Evolutionary conservation across 2,113 vertebrate species (phyloP), one percentile per base, ranked within the genome.

Genomic region (Alethe castanea): DNA sequence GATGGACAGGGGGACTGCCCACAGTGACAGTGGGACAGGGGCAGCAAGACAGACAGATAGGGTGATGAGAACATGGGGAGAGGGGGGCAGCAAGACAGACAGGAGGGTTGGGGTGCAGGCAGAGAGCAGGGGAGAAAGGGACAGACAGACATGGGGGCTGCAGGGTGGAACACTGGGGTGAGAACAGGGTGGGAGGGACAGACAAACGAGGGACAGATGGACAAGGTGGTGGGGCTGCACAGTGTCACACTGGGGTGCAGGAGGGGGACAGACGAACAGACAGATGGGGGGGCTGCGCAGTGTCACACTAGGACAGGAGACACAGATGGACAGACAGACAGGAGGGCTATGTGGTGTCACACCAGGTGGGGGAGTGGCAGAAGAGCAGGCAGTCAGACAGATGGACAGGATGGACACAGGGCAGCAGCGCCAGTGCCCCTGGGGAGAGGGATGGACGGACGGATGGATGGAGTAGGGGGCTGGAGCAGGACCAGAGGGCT

Each of bases 31-130:
- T 9, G 25, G 18, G 24, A 83, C 2, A 9, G 38, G 9, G 24
- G 29, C 24, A 70, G 28, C 47, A 29, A 48, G 65, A 54, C 2
- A 4, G 85, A 56, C 48, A 48, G 70, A 40, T 0, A 48, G 25
- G 17, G 24, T 0, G 0, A 25, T 29, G 50, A 38, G 48, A 48
- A 35, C 70, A 65, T 17, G 42, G 9, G 4, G 28, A 76, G 40
- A 25, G 12, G 4, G 44, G 33, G 9, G 20, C 48, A 56, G n/a
- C 0, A 0, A 16, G 48, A 35, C 1, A 19, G 29, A 47, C 1
- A 0, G 13, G 14, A 19, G 20, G 5, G 20, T 2, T 40, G 35
- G 42, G 42, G 42, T 26, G 35, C 48, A 88, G 48, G 65, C 66
- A 79, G 65, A 88, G 57, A 42, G 42, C 56, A 28, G 7, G 40